phyloP scores from a whole-genome alignment of 1,140 invertebrate genomes.

The Bacillus rossius region DNA sequence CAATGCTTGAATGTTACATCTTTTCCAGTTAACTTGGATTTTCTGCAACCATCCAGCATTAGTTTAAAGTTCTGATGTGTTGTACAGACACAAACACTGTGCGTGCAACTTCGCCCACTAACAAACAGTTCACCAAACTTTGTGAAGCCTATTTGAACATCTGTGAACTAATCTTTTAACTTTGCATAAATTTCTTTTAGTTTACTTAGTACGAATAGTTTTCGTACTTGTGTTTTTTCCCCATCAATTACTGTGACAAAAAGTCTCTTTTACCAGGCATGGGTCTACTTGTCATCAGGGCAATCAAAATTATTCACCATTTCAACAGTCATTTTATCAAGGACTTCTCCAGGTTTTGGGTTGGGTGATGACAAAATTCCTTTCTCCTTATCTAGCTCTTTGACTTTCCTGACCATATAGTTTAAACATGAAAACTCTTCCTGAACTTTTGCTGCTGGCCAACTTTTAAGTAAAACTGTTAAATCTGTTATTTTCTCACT shows the following conservation, averaged over 20 bases:
- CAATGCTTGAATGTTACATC: slow-evolving; percentile 9
- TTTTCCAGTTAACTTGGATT: background rate
- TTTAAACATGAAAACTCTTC: too few relatives aligned
- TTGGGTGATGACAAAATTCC: too few relatives aligned
- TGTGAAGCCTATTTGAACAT: background rate
- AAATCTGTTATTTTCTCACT: too few relatives aligned
- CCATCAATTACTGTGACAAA: background rate
- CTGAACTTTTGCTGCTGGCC: too few relatives aligned
- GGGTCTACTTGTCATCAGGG: too few relatives aligned
- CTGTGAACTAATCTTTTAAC: background rate
- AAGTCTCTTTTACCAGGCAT: background rate
- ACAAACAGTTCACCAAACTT: background rate
- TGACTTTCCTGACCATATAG: too few relatives aligned
- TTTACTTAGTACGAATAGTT: background rate
- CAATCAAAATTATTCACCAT: too few relatives aligned
- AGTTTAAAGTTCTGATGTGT: slow-evolving; percentile 21
- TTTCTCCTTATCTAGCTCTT: too few relatives aligned
- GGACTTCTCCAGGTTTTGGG: too few relatives aligned
- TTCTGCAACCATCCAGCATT: slow-evolving; percentile 12
- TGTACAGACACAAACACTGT: slow-evolving; percentile 17
- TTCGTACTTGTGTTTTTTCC: background rate
- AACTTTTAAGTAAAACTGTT: too few relatives aligned
- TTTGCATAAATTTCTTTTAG: background rate
- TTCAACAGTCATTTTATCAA: too few relatives aligned
- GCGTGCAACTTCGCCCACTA: background rate